These are phyloP conservation scores for Chloromyia formosa DNA, from an alignment of 2,888 invertebrate species.

Conservation along the genomic window DNA sequence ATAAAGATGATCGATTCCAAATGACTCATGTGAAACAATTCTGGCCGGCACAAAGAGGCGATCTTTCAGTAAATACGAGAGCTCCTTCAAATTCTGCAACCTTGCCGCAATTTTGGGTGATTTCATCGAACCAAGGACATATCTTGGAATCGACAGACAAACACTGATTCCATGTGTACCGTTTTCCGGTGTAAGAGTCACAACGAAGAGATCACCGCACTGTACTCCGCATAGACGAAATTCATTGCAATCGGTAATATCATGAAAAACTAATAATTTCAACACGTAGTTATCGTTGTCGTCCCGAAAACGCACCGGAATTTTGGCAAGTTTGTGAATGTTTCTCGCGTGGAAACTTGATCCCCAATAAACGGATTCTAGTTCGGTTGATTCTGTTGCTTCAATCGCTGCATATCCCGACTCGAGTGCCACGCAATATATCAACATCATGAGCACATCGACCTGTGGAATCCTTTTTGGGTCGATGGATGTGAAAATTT, in stretches of 20 bases:
- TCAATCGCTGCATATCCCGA: conserved; percentile 54
- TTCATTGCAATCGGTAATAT: background rate
- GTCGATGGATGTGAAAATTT: conserved; percentile 51
- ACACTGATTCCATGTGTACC: conserved; percentile 56
- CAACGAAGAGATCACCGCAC: conserved; percentile 58
- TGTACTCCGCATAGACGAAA: conserved; percentile 55
- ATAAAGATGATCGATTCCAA: conserved; percentile 54
- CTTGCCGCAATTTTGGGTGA: conserved; percentile 53
- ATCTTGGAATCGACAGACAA: conserved; percentile 59
- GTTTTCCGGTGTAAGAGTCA: conserved; percentile 56
- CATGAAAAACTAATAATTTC: conserved; percentile 26
- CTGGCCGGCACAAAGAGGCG: conserved; percentile 67
- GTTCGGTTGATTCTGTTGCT: background rate
- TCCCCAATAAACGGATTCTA: conserved; percentile 41
- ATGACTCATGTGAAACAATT: conserved; percentile 65
- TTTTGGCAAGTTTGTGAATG: conserved; percentile 46
- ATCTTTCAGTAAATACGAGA: conserved; percentile 67
- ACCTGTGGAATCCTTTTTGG: conserved; percentile 49
- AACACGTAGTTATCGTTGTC: conserved; percentile 34
- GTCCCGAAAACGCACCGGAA: conserved; percentile 38
- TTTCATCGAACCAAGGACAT: conserved; percentile 54
- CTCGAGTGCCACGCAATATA: conserved; percentile 59
- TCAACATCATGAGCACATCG: conserved; percentile 56
- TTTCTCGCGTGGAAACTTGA: conserved; percentile 52
- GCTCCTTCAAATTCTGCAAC: conserved; percentile 63